Evolutionary conservation across 2,113 vertebrate species (phyloP).

Genomic region (Zonotrichia leucophrys): DNA sequence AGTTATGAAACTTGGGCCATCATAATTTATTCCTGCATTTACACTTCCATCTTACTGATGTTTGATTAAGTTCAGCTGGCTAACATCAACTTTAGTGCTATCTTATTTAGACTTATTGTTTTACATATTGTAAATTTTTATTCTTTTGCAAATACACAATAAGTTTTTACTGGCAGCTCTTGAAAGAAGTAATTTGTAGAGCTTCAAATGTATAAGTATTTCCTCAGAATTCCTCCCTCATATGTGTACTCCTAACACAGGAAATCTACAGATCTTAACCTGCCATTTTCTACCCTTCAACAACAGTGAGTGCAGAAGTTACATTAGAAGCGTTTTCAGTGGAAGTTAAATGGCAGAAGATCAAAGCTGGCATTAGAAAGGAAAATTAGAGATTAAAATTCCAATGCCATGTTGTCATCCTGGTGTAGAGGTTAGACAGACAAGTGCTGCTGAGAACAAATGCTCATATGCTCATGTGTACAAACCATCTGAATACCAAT

Average conservation of each 20-base stretch:
- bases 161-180: background rate
- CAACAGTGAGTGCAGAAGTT: background rate
- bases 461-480: background rate
- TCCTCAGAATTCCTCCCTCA: background rate
- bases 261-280: background rate
- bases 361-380: background rate
- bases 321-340: background rate
- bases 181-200: background rate
- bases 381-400: background rate
- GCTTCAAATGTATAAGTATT: background rate
- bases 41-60: background rate
- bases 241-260: background rate
- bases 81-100: background rate
- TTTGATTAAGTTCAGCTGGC: background rate
- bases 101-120: background rate
- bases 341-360: background rate
- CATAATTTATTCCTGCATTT: background rate
- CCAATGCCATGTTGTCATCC: background rate
- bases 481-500: background rate
- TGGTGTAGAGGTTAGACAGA: background rate
- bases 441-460: background rate
- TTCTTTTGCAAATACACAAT: background rate
- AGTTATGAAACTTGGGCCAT: background rate
- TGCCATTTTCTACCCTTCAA: background rate
- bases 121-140: constrained; percentile 3